Evolutionary conservation across 2,797 vertebrate species (phyloP).

Genomic region (Enoplosus armatus): DNA sequence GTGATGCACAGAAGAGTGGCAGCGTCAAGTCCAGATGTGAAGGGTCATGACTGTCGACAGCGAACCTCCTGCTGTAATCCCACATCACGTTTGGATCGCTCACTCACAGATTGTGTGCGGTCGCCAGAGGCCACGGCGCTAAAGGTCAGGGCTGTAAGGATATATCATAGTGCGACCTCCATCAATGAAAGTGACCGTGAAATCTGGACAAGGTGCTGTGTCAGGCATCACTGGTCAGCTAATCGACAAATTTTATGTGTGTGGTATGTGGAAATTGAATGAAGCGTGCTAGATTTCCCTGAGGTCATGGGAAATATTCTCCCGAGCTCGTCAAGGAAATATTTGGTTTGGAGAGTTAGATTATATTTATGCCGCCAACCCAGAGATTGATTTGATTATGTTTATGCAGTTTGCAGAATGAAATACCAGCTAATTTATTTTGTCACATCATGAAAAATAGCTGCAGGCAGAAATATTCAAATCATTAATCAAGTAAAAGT

Average conservation of each 20-base stretch:
- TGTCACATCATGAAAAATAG: background rate
- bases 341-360: background rate
- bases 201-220: conserved; percentile 75
- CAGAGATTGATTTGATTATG: conserved; percentile 3
- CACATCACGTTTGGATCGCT: conserved; percentile 65
- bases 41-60: conserved; percentile 20
- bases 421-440: background rate
- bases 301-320: conserved; percentile 29
- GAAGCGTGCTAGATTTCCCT: conserved; percentile 21
- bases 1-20: conserved; percentile 18
- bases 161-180: conserved; percentile 67
- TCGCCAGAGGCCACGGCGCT: conserved; percentile 49
- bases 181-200: conserved; percentile 69
- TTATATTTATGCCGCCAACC: background rate
- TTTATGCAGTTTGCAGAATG: background rate
- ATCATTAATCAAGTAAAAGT: background rate
- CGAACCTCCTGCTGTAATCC: conserved; percentile 52
- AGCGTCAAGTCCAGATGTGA: conserved; percentile 36
- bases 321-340: background rate
- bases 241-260: conserved; percentile 45
- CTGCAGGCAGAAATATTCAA: background rate
- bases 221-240: conserved; percentile 48
- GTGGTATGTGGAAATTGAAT: conserved; percentile 46
- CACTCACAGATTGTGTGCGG: conserved; percentile 59
- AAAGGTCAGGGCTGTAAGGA: conserved; percentile 65